These are phyloP conservation scores for Sorex maritimensis DNA, from an alignment of 2,797 vertebrate genomes.

Conservation along the genomic window DNA sequence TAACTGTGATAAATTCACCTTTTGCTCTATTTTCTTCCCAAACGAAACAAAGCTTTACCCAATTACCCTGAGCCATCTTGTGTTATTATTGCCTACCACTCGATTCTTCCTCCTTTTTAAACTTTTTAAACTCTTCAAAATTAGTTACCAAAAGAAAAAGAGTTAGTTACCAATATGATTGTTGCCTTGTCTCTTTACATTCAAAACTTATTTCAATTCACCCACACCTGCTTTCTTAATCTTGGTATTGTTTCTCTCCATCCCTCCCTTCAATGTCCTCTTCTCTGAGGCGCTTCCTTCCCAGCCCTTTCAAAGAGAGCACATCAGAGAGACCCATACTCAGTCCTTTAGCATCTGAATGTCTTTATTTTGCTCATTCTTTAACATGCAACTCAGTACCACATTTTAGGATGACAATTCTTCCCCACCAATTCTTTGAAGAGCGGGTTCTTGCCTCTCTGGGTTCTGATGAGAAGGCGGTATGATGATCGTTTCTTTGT, in stretches of 20 bases:
- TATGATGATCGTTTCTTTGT: conserved; percentile 60
- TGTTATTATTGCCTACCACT: not conserved
- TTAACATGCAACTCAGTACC: not conserved
- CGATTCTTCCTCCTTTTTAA: not conserved
- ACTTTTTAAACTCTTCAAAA: not conserved
- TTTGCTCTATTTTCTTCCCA: not conserved
- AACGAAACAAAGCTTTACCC: conserved; percentile 1
- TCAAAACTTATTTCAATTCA: not conserved
- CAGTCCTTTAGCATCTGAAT: not conserved
- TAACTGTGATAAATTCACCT: not conserved
- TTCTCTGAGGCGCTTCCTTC: not conserved
- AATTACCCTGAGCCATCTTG: not conserved
- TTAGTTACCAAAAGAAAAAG: not conserved
- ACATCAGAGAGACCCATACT: not conserved
- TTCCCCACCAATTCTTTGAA: conserved; percentile 12
- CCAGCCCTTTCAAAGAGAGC: not conserved
- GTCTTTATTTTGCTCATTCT: conserved; percentile 40
- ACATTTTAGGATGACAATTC: not conserved
- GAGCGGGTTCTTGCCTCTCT: conserved; percentile 7
- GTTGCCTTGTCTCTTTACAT: not conserved
- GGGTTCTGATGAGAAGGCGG: not conserved
- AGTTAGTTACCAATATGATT: not conserved
- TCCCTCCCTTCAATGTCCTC: not conserved
- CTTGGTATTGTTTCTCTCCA: not conserved
- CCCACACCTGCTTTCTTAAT: not conserved